phyloP scores from a whole-genome alignment of 2,888 invertebrate genomes.

The Drosophila kokeensis region DNA sequence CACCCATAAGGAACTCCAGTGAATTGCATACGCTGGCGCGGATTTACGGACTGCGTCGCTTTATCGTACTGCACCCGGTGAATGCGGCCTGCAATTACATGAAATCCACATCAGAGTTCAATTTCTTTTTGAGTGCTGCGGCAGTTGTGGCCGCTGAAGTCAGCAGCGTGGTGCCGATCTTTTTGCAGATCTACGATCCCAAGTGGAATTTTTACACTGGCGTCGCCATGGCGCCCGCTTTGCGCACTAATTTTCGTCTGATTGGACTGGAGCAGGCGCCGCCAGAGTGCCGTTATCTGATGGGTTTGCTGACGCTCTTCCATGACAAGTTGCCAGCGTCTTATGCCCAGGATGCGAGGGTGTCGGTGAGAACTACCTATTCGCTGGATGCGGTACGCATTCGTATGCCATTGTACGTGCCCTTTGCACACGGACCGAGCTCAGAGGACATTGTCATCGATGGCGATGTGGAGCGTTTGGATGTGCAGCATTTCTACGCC shows the following conservation, averaged over 20 bases:
- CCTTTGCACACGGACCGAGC: slow-evolving; percentile 64
- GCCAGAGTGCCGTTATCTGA: slow-evolving; percentile 92
- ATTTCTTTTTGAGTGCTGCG: slow-evolving; percentile 91
- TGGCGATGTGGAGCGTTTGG: slow-evolving; percentile 49
- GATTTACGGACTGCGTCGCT: slow-evolving; percentile 94
- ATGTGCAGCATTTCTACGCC: slow-evolving; percentile 84
- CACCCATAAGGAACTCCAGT: slow-evolving; percentile 78
- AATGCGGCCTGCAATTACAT: slow-evolving; percentile 85
- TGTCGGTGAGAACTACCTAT: slow-evolving; percentile 90
- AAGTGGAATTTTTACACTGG: slow-evolving; percentile 91
- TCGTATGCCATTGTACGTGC: slow-evolving; percentile 77
- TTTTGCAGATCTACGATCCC: slow-evolving; percentile 94
- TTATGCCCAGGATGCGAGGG: slow-evolving; percentile 87
- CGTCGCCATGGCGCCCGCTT: slow-evolving; percentile 90
- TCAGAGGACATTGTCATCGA: slow-evolving; percentile 62
- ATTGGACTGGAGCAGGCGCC: slow-evolving; percentile 93
- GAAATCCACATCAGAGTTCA: slow-evolving; percentile 90
- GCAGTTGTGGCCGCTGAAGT: slow-evolving; percentile 93
- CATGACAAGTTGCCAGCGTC: slow-evolving; percentile 93
- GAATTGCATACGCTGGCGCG: slow-evolving; percentile 87
- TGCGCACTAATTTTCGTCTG: slow-evolving; percentile 94
- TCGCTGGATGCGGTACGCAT: slow-evolving; percentile 85
- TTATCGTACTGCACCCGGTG: slow-evolving; percentile 90
- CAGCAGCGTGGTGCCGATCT: slow-evolving; percentile 89
- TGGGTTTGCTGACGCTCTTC: slow-evolving; percentile 93